Base-by-base conservation (phyloP, 2,888 invertebrate species). In the Sialis lutaria region DNA sequence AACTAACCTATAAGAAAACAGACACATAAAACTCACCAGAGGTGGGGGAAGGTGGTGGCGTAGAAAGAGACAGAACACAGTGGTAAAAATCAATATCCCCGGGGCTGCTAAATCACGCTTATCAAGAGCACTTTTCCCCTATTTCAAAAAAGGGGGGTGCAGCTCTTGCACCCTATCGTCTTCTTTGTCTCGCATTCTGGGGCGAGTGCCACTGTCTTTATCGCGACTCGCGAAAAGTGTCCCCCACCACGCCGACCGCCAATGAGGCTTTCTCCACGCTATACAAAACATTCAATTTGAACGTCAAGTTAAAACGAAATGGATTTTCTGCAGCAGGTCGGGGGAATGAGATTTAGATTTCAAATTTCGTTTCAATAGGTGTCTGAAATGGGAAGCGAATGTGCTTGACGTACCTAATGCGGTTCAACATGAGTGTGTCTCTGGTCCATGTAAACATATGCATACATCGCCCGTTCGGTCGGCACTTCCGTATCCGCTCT, bases 91-190 rank as follows among this genome's bases (percentile, higher is more conserved):
- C 67, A 67, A 67, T 67, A 67, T 77, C 77, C 77, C 69, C 75
- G 75, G 77, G 77, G 77, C 77, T 77, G 77, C 77, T 78, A 79
- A 79, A 79, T 78, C 79, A 78, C 77, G 77, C 68, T 68, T 67
- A 67, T 68, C 68, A 68, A 68, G 67, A 68, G 67, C 65, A 67
- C 65, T 65, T 66, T 64, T 63, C 62, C 63, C 62, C 59, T 58
- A 50, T 50, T 45, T 48, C 52, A 50, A 52, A 61, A 40, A 32
- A 10, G 45, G 22, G 32, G 45, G 45, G 45, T 12, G 49, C 22
- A 67, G 60, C 68, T 64, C 63, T 58, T 55, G 49, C 59, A 58
- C 64, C 66, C 67, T 65, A 63, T 67, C 67, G 65, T 64, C 60
- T 64, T 65, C 54, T 40, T 42, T 56, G 58, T 56, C 57, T 54